A percentile compares a stretch with the other conserved stretches of the same genome.
Conservation (phyloP, 2,888 invertebrate genomes). For the Lottia scabra region DNA sequence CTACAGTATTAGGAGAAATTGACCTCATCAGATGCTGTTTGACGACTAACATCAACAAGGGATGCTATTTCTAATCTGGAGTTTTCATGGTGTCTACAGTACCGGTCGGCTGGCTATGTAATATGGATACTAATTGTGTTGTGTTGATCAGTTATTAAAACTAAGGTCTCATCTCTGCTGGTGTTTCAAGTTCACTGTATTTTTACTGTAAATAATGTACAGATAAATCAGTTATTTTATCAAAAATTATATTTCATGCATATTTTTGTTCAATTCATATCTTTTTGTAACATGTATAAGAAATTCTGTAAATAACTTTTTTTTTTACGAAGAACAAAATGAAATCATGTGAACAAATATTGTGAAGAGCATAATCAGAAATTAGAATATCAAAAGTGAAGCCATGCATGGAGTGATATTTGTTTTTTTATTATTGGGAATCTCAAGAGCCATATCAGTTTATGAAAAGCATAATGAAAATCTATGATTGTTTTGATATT, state of each 20-base stretch:
- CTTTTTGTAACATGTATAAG: neutral
- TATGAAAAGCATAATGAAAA: too few species aligned
- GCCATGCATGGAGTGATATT: too few species aligned
- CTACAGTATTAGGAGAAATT: constrained; percentile 1
- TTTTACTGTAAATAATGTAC: neutral
- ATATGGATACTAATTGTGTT: neutral
- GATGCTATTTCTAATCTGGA: neutral
- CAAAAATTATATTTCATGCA: constrained; percentile 2
- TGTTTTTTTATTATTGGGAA: too few species aligned
- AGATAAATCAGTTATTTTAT: neutral
- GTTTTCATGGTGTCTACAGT: neutral
- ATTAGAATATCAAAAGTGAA: neutral
- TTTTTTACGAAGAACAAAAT: neutral
- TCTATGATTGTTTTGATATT: too few species aligned
- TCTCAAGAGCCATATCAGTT: too few species aligned
- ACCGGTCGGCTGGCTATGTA: neutral
- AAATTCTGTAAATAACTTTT: neutral
- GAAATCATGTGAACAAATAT: neutral
- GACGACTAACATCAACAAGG: neutral
- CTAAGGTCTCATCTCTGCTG: neutral
- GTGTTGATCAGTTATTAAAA: neutral
- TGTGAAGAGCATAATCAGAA: neutral
- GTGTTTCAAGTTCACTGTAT: neutral
- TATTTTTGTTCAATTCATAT: neutral
- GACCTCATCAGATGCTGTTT: neutral